Evolutionary conservation across 2,113 vertebrate species (phyloP).

Genomic region (Nipponia nippon): DNA sequence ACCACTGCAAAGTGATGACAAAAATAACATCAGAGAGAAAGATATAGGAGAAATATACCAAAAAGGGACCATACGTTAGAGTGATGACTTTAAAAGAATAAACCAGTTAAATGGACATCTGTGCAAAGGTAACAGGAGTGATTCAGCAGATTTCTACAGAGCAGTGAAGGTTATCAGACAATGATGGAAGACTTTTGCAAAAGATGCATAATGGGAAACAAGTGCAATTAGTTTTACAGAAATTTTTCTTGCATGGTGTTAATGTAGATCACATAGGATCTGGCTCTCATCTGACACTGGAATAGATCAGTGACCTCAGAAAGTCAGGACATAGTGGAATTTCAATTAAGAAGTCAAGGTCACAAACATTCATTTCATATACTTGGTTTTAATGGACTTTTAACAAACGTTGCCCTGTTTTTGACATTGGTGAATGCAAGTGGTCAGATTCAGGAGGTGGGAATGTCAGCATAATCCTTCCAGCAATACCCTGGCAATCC

Average conservation of each 20-base stretch:
- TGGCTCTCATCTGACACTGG: neutral
- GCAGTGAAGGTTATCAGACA: neutral
- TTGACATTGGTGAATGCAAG: neutral
- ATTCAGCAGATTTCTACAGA: neutral
- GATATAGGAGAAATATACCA: neutral
- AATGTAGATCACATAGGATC: neutral
- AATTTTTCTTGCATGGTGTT: neutral
- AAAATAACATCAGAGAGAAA: neutral
- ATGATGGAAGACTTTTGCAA: neutral
- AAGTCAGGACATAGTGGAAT: neutral
- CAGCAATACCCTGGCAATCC: neutral
- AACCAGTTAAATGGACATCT: neutral
- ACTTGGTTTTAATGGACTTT: neutral
- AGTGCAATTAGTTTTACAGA: neutral
- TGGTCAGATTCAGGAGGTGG: neutral
- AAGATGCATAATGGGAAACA: neutral
- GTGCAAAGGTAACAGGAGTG: neutral
- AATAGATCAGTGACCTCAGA: neutral
- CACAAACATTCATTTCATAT: neutral
- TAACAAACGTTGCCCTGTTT: neutral
- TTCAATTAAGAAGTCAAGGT: neutral
- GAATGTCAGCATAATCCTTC: neutral
- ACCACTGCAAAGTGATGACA: neutral
- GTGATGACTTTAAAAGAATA: neutral
- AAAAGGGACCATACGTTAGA: neutral